phyloP scores from a whole-genome alignment of 2,797 vertebrate genomes.

The Premnoplex brunnescens region DNA sequence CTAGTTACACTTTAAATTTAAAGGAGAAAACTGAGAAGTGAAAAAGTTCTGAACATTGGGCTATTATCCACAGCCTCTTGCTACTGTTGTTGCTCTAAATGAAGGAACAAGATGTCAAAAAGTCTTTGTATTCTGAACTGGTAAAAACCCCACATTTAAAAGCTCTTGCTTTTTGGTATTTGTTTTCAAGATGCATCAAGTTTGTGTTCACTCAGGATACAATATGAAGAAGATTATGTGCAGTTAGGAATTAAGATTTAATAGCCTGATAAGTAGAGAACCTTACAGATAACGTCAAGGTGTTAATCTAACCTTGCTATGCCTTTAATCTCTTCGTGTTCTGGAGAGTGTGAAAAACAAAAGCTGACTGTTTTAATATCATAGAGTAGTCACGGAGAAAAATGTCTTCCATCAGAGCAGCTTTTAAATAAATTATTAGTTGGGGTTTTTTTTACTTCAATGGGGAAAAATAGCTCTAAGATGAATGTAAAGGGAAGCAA shows the following conservation, averaged over 20 bases:
- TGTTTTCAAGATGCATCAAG: background rate
- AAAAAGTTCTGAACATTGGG: background rate
- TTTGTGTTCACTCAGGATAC: background rate
- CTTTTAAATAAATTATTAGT: slow-evolving; percentile 62
- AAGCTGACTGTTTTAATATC: slow-evolving; percentile 37
- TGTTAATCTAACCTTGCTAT: slow-evolving; percentile 51
- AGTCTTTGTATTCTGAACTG: background rate
- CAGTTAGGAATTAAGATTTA: slow-evolving; percentile 39
- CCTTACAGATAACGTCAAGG: slow-evolving; percentile 34
- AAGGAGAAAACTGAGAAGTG: background rate
- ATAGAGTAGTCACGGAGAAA: slow-evolving; percentile 2
- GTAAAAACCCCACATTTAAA: background rate
- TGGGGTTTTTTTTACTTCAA: background rate
- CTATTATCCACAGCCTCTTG: background rate
- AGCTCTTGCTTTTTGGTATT: background rate
- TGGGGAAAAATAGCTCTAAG: slow-evolving; percentile 25
- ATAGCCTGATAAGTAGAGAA: slow-evolving; percentile 38
- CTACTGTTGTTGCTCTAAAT: background rate
- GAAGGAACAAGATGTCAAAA: background rate
- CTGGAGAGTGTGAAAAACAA: slow-evolving; percentile 13
- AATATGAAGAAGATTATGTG: background rate
- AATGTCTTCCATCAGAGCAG: slow-evolving; percentile 16
- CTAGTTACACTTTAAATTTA: background rate
- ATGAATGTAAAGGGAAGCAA: slow-evolving; percentile 46
- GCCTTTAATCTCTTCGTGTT: slow-evolving; percentile 29